Evolutionary conservation across 1,140 invertebrate genomes (phyloP).

Genomic region (Philotrypesis tridentata): DNA sequence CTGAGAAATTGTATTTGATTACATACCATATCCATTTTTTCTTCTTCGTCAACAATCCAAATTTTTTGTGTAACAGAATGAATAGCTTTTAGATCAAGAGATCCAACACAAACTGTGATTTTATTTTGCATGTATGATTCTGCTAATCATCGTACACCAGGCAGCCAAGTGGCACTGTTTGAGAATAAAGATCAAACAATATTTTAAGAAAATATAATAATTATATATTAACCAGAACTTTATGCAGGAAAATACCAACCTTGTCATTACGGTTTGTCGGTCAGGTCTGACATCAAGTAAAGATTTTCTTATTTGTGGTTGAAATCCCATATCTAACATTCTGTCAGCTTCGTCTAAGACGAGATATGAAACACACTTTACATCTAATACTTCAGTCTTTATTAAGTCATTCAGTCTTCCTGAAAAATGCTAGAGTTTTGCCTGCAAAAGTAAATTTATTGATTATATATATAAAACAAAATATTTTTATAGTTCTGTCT

Average conservation of each 20-base stretch:
- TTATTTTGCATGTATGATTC: constrained; percentile 90
- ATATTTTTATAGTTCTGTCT: too few relatives aligned
- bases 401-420: constrained; percentile 90
- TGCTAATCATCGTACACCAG: constrained; percentile 86
- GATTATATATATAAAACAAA: too few relatives aligned
- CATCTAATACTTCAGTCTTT: constrained; percentile 78
- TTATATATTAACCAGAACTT: not conserved
- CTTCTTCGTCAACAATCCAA: constrained; percentile 82
- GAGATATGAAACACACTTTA: constrained; percentile 87
- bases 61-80: constrained; percentile 88
- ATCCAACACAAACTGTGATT: constrained; percentile 91
- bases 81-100: constrained; percentile 88
- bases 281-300: constrained; percentile 86
- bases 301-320: constrained; percentile 89
- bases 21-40: constrained; percentile 79
- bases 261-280: constrained; percentile 90
- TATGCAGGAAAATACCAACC: constrained; percentile 64
- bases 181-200: not conserved
- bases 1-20: not conserved
- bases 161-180: constrained; percentile 90
- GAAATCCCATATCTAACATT: constrained; percentile 91
- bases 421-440: constrained; percentile 93
- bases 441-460: too few relatives aligned
- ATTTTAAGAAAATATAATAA: not conserved
- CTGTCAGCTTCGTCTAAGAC: constrained; percentile 95